A percentile compares a stretch with the other conserved stretches of the same genome.
These are phyloP conservation scores for Anhinga rufa DNA, from an alignment of 2,113 vertebrate genomes.

Conservation along the genomic window DNA sequence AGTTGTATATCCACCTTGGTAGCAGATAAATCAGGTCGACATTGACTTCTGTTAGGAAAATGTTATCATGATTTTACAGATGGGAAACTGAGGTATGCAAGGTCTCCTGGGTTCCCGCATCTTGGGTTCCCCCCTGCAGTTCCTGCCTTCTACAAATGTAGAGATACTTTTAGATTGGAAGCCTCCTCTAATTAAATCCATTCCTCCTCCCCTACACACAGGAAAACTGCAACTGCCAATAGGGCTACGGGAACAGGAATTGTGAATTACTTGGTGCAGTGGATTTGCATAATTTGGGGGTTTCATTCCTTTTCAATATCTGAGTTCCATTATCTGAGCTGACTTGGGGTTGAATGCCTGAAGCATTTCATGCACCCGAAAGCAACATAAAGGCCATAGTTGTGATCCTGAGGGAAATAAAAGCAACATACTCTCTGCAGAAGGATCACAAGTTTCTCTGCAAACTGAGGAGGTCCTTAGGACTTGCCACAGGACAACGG, in stretches of 20 bases:
- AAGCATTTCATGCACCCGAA: background rate
- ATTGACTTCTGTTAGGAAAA: background rate
- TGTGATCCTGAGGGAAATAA: background rate
- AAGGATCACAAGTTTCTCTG: background rate
- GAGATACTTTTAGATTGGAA: background rate
- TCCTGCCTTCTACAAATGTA: background rate
- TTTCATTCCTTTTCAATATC: slow-evolving; percentile 18
- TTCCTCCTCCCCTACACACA: background rate
- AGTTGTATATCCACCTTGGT: background rate
- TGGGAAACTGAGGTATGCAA: background rate
- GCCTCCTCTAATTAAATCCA: background rate
- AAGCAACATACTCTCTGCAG: background rate
- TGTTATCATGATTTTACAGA: background rate
- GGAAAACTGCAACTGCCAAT: background rate
- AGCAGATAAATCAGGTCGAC: background rate
- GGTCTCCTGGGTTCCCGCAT: background rate
- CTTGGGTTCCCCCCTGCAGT: background rate
- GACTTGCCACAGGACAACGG: background rate
- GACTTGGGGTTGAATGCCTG: background rate
- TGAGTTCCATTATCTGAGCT: slow-evolving; percentile 37
- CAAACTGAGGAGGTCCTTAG: background rate
- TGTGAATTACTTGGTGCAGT: background rate
- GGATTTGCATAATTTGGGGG: slow-evolving; percentile 28
- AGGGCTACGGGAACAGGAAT: background rate
- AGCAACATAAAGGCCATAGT: background rate